Conservation (phyloP, 1,140 invertebrate genomes). For the Conus betulinus region DNA sequence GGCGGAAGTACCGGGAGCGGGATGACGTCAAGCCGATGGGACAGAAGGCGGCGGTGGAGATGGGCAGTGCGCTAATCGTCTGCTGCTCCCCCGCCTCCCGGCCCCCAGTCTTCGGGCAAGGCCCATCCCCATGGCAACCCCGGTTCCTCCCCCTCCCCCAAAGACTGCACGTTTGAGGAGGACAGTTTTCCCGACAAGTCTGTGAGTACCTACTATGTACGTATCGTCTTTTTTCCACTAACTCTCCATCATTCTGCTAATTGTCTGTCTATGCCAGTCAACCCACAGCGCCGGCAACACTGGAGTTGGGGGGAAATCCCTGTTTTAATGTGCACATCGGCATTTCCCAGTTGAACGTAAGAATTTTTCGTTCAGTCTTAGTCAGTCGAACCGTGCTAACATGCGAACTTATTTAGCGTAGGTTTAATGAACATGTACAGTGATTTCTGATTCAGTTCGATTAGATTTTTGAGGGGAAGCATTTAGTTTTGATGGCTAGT, state of each 20-base stretch:
- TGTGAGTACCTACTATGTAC: conserved; percentile 46
- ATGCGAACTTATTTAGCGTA: too few relatives aligned
- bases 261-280: not conserved
- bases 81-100: conserved; percentile 35
- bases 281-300: not conserved
- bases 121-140: not conserved
- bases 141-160: not conserved
- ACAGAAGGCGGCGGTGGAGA: conserved; percentile 35
- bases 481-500: too few relatives aligned
- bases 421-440: too few relatives aligned
- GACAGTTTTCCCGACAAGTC: conserved; percentile 47
- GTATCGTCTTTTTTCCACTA: conserved; percentile 14
- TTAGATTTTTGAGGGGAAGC: too few relatives aligned
- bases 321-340: not conserved
- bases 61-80: conserved; percentile 42
- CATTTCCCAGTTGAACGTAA: not conserved
- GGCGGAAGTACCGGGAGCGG: conserved; percentile 35
- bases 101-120: conserved; percentile 3
- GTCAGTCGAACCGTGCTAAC: too few relatives aligned
- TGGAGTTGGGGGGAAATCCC: not conserved
- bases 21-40: conserved; percentile 6
- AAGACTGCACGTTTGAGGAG: conserved; percentile 36
- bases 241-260: not conserved
- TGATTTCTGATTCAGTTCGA: too few relatives aligned
- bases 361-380: too few relatives aligned